A percentile compares a stretch with the other conserved stretches of the same genome.
Evolutionary conservation across 30 jellyfish, hydroid and myxozoan species (phyloP).

Genomic region (Turritopsis dohrnii): DNA sequence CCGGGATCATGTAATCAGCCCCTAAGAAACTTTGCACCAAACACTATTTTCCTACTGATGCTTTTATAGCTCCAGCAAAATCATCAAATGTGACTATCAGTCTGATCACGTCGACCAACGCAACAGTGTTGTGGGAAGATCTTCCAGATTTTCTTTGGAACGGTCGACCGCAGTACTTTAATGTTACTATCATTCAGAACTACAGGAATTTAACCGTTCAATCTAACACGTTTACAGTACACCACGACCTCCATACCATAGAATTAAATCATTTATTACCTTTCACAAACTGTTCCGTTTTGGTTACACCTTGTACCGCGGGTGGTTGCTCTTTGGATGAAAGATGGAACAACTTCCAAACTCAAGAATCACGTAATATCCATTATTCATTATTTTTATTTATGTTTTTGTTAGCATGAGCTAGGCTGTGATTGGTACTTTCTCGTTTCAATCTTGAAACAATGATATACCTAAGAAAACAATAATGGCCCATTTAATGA

Average conservation of each 20-base stretch:
- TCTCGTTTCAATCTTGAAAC: too few relatives aligned
- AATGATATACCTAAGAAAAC: too few relatives aligned
- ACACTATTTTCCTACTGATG: too few relatives aligned
- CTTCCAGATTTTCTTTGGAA: not conserved
- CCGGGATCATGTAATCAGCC: too few relatives aligned
- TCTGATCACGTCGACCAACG: not conserved
- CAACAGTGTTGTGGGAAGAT: not conserved
- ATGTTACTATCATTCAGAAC: not conserved
- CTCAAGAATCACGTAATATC: not conserved
- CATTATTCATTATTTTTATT: too few relatives aligned
- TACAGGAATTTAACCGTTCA: not conserved
- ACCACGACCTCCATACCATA: not conserved
- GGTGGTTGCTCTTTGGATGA: not conserved
- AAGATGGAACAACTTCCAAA: not conserved
- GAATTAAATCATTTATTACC: not conserved
- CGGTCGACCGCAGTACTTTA: not conserved
- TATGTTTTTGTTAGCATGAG: too few relatives aligned
- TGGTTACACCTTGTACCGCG: not conserved
- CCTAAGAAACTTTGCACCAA: too few relatives aligned
- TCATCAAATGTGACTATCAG: not conserved
- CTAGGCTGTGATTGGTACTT: too few relatives aligned
- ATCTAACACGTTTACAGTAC: not conserved
- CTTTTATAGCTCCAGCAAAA: not conserved
- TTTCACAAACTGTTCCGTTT: not conserved
- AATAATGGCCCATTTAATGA: too few relatives aligned